Evolutionary conservation across 2,797 vertebrate genomes (phyloP), one percentile per base, ranked within the genome.

Genomic region (Amblyopsis hoosieri): DNA sequence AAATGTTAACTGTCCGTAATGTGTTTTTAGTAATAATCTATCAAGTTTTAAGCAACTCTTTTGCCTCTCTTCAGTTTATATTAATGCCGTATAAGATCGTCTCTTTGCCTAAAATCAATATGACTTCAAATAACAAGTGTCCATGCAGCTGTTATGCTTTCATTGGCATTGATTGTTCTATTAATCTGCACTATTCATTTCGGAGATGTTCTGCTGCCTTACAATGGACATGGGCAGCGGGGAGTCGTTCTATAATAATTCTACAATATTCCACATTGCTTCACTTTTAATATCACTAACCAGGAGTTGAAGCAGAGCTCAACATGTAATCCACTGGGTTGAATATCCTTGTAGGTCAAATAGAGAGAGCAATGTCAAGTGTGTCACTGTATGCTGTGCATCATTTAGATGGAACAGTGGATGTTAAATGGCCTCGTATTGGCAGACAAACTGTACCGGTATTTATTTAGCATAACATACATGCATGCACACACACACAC

Each of bases 341-440:
- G 81, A 90, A 85, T 77, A 79, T 85, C 81, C 79, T 84, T 87
- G 85, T 75, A 78, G 87, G 71, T 85, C 76, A 75, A 84, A 86
- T 78, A 64, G 80, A 84, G 85, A 85, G 79, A 59, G 31, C 83
- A 80, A 84, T 85, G 86, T 87, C 82, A 55, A 66, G 82, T 54
- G 82, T 46, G 15, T 47, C 51, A 52, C 33, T 48, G 54, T 47
- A 56, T 52, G 45, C 17, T 57, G 63, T 86, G 85, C 79, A 85
- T 87, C 85, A 78, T 85, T 85, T 74, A 67, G 80, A 81, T 74
- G 85, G 78, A 80, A 84, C 74, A 74, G 83, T 71, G 74, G 80
- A 79, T 65, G 76, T 80, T 87, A 88, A 89, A 87, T 87, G 82
- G 88, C 79, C 79, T 85, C 74, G 76, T 88, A 89, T 89, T 88